Conservation (phyloP, 2,888 invertebrate species). For the Ditula angustiorana region DNA sequence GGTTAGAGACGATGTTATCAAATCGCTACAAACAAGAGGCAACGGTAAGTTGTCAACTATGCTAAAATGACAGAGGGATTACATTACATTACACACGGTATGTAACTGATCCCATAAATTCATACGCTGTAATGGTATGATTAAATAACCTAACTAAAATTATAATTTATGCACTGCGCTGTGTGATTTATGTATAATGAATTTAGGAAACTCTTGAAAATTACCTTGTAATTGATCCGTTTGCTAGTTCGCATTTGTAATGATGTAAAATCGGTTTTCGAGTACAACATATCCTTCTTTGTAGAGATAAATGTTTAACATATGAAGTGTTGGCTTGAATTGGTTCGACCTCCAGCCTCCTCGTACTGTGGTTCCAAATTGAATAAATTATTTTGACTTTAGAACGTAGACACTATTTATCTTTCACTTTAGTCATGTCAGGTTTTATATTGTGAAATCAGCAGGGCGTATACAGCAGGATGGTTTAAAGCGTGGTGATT, state of each 20-base stretch:
- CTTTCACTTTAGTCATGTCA: slow-evolving; percentile 12
- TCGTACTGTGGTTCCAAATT: slow-evolving; percentile 19
- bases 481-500: background rate
- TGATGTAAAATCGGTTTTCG: background rate
- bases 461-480: background rate
- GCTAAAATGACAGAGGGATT: too few relatives aligned
- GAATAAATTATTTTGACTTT: slow-evolving; percentile 38
- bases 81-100: too few relatives aligned
- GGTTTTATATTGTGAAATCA: background rate
- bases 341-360: slow-evolving; percentile 33
- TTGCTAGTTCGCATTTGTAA: background rate
- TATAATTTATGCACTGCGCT: too few relatives aligned
- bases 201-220: background rate
- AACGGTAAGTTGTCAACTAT: too few relatives aligned
- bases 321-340: slow-evolving; percentile 23
- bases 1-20: background rate
- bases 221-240: background rate
- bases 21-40: too few relatives aligned
- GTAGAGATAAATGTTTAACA: slow-evolving; percentile 7
- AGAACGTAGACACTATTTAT: slow-evolving; percentile 13
- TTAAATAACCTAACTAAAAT: too few relatives aligned
- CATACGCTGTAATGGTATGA: too few relatives aligned
- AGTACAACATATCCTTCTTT: background rate
- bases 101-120: too few relatives aligned
- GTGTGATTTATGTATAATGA: background rate